Base-by-base conservation (phyloP, 2,797 vertebrate species). In the Sebastiscus albofasciatus region DNA sequence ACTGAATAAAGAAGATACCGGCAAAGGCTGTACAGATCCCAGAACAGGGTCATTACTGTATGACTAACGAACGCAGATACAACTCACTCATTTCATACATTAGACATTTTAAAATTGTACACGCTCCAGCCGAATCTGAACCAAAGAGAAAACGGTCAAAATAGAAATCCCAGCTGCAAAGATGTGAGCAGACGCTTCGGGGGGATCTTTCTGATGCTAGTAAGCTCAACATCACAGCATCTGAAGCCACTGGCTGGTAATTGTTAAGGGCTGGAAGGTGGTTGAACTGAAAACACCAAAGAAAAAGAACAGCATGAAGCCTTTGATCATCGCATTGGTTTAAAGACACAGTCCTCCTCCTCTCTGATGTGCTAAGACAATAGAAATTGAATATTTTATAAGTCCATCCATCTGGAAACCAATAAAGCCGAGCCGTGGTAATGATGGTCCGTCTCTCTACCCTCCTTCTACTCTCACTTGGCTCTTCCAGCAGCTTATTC, bases 361-460 rank as follows among this genome's bases (percentile, higher is more conserved):
- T 75, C 76, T 70, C 80, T 69, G 72, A 90, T 87, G 81, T 79
- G 67, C 70, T 79, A 81, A 84, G 85, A 91, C 88, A 88, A 92
- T 71, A 87, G 80, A 70, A 78, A 58, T 87, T 92, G 72, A 92
- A 93, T 92, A 90, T 92, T 93, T 91, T 58, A 92, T 81, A 84
- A 77, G 81, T 82, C 83, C 79, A 76, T 87, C 89, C 82, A 86
- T 91, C 83, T 87, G 84, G 75, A 88, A 91, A 87, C 84, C 88
- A 91, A 90, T 90, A 86, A 92, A 86, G 73, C 71, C 3, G 67
- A 82, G 83, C 72, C 12, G 14, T 18, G 31, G 67, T 87, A 77
- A 87, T 79, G 80, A 84, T 31, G 52, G 79, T 76, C 82, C 39
- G 20, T 70, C 76, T 79, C n/a, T 52, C 79, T 42, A 42, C 60